Base-by-base conservation (phyloP, 2,113 vertebrate genomes). In the Esox niger region DNA sequence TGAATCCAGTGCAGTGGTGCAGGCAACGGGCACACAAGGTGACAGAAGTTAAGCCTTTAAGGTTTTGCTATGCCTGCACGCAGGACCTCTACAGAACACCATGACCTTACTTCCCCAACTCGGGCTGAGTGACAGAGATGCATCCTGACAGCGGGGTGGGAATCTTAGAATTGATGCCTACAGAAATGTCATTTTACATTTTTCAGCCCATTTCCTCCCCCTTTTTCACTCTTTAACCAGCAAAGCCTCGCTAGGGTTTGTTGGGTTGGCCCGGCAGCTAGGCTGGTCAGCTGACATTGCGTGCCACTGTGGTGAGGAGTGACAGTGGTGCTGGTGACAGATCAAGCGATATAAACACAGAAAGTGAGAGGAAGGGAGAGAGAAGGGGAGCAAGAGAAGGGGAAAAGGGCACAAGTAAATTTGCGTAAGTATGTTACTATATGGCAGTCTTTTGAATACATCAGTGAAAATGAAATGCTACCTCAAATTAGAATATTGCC, bases 111-210 rank as follows among this genome's bases (percentile, higher is more conserved):
- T 32, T 23, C 27, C n/a, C 21, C 17, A 52, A 49, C 23, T n/a
- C 13, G 27, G 68, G 9, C 31, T 56, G 47, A 63, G 47, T 63
- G 68, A 70, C 9, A 32, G 32, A 32, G 49, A 63, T 70, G 25
- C 10, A 31, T 6, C 30, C 59, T 63, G 68, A 70, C 68, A 70
- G 60, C 47, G 21, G n/a, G 47, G 59, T 62, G 60, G 68, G 15
- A 63, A 27, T 63, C 59, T 8, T 17, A 30, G 67, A 21, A 54
- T 70, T 21, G 47, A 17, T 56, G 32, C 59, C 68, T n/a, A 29
- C 32, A 55, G 60, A 70, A 63, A 70, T 56, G 47, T 63, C 27
- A 38, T 70, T 70, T 63, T 43, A 56, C 25, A n/a, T 70, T 63
- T 70, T 46, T 63, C 60, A 63, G 29, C 68, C 31, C 49, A 52